Base-by-base conservation (phyloP, 1,140 invertebrate genomes). In the Vanessa atalanta region DNA sequence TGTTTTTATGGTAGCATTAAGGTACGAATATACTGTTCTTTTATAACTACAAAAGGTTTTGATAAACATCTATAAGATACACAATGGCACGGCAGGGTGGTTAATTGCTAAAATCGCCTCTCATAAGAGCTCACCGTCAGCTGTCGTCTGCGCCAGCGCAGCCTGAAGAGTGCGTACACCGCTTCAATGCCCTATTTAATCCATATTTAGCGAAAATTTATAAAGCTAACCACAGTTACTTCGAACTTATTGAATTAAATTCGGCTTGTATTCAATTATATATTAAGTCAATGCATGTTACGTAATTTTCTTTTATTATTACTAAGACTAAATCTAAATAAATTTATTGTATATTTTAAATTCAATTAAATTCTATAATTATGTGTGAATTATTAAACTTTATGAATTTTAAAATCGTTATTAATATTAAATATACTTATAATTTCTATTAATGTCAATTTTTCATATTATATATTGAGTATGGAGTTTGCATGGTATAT, bases 71-170 rank as follows among this genome's bases (percentile, higher is more conserved):
- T 65, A 53, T 67, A 57, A 53, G 61, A 47, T n/a, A 76, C 57
- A 68, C 68, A 80, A 75, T 74, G 77, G 70, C 70, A 85, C 80
- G 84, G 84, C 83, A 74, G 83, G 70, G 70, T 74, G 71, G 77
- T 85, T 87, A 84, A 85, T 87, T 84, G 78, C 77, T 83, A 80
- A 84, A 85, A 78, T 70, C 67, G 72, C 78, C 77, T 76, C 76
- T 77, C 73, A 76, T 78, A 70, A 75, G 60, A 69, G 70, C 57
- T 55, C 66, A 64, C 69, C 81, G 83, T 89, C 89, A 91, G 88
- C 88, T 90, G 88, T 85, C 88, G 86, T 75, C 83, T 83, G 87
- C 86, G 86, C 82, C 78, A 72, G 88, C 84, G 83, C 82, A 84
- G 79, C 76, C 81, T 85, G 79, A 83, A 84, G 87, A 82, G 82